Base-by-base conservation (phyloP, 2,113 vertebrate genomes). In the Pterocles orientalis region DNA sequence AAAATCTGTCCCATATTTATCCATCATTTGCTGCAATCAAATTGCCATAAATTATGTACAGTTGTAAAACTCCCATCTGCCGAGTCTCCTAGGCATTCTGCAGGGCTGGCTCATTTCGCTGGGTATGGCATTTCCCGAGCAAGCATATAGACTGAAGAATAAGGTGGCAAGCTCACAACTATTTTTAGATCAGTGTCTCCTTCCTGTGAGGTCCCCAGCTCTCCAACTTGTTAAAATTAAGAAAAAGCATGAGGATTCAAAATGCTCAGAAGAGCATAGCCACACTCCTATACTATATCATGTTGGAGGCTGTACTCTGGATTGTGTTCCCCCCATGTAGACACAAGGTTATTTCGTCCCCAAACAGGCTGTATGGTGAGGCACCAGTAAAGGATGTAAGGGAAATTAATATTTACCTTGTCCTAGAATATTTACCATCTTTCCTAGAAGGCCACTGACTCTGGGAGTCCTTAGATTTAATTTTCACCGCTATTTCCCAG, bases 1-100 rank as follows among this genome's bases (percentile, higher is more conserved):
- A 95, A 96, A 96, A 93, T 76, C 54, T 92, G 43, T 77, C 61
- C 72, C 28, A 39, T 79, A 61, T 87, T 97, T 91, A 72, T 80
- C 34, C 47, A 64, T 84, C 34, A 61, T 95, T 48, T 88, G n/a
- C 82, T 91, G 95, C 53, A 86, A 82, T 88, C 79, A 90, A 51
- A 66, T 86, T 91, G 71, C 51, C 36, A 91, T 91, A 73, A 86
- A 95, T 89, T 87, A 87, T 58, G 45, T 82, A 76, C 20, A 71
- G 50, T 76, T 89, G 69, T 82, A 80, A 92, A 93, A 29, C 41
- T 84, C 51, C 61, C 33, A 69, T 92, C 71, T 89, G n/a, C 83
- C 72, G 57, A 88, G 39, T 73, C 43, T 95, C 62, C 61, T 29
- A 75, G 45, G 66, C 43, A 43, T 79, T 78, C 60, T 45, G 33